Evolutionary conservation across 2,888 invertebrate genomes (phyloP), one percentile per base, ranked within the genome.

Genomic region (Hydropsyche betteni): DNA sequence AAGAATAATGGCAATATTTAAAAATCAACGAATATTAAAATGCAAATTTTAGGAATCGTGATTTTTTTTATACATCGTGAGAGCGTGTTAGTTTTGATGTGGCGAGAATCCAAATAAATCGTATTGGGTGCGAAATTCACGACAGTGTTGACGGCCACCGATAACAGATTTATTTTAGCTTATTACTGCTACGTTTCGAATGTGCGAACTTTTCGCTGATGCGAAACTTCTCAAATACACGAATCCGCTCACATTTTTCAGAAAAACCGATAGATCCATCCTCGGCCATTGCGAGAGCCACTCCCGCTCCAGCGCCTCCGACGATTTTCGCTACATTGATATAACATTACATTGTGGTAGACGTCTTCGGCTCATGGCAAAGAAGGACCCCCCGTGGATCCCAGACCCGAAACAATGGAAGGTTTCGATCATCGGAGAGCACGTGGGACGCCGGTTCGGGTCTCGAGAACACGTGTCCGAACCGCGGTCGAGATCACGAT

Each of bases 71-170:
- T 14, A 24, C 52, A 51, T 12, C 14, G 70, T 52, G 24, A 51
- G 16, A 33, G 5, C 14, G 55, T 14, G 34, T 64, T 34, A 36
- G 24, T 10, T n/a, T 10, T 34, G 10, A 55, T 36, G 72, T 55
- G 16, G n/a, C 55, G 58, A 55, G 72, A 72, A 58, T 58, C 58
- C 55, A 61, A 61, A 72, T 72, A 72, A 72, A 72, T 72, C 55
- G 72, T 72, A 72, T 72, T 72, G 72, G 72, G 72, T 72, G 72
- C 61, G 72, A 72, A 72, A 72, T 16, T 61, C 55, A 61, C 36
- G 72, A 72, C 72, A 72, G 72, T 36, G 53, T 53, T 70, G 70
- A 70, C 51, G 70, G 70, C 70, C 52, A 36, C 52, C 34, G 72
- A 61, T 72, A 72, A 72, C 55, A 58, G 36, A 72, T 72, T 72